Evolutionary conservation across 2,797 vertebrate genomes (phyloP).

Genomic region (Austrolebias charrua): DNA sequence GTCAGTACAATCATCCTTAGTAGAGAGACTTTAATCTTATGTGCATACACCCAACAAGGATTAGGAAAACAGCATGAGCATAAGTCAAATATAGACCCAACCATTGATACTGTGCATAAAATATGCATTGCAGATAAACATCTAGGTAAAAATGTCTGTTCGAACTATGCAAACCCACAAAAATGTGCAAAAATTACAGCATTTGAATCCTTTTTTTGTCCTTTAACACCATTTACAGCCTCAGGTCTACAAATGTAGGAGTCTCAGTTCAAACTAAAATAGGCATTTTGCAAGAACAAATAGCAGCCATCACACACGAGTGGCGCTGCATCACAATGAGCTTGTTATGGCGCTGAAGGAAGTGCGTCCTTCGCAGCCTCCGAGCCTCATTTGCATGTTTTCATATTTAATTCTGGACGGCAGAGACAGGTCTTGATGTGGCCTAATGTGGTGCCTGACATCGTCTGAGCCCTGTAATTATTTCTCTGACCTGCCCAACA

Average conservation of each 20-base stretch:
- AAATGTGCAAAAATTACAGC: constrained; percentile 15
- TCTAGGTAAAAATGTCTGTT: constrained; percentile 18
- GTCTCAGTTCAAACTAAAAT: constrained; percentile 33
- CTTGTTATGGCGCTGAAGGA: constrained; percentile 72
- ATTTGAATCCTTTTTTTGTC: constrained; percentile 23
- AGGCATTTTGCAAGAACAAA: constrained; percentile 49
- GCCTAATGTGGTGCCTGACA: constrained; percentile 79
- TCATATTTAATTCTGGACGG: constrained; percentile 76
- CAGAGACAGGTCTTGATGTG: constrained; percentile 76
- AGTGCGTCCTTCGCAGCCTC: constrained; percentile 50
- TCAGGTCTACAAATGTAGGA: constrained; percentile 14
- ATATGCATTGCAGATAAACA: constrained; percentile 1
- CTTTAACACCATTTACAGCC: constrained; percentile 15
- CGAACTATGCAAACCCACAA: constrained; percentile 3
- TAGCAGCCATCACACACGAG: constrained; percentile 52
- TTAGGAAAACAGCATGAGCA: too few relatives aligned
- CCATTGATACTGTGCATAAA: neutral
- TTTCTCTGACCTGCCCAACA: constrained; percentile 76
- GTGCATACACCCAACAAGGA: constrained; percentile 16
- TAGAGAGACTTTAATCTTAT: neutral
- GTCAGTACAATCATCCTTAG: constrained; percentile 20
- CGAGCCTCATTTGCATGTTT: constrained; percentile 79
- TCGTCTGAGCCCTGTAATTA: constrained; percentile 75
- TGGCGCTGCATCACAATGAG: constrained; percentile 76
- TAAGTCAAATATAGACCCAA: too few relatives aligned